Percentiles rank a stretch among this genome's conserved stretches.
phyloP scores from a whole-genome alignment of 2,888 invertebrate species.

The Pegoplata infirma region DNA sequence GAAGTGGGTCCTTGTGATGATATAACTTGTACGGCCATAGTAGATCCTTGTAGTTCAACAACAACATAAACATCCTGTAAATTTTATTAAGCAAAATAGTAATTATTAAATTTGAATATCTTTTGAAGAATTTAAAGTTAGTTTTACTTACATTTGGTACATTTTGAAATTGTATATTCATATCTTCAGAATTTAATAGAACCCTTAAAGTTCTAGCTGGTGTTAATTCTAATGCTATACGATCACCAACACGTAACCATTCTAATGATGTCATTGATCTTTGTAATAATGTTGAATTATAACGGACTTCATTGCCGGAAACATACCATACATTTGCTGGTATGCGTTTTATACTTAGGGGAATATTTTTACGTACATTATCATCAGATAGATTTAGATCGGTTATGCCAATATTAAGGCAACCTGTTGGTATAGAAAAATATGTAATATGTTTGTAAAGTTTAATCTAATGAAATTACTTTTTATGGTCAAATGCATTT shows the following conservation, averaged over 20 bases:
- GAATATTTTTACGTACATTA: conserved; percentile 83
- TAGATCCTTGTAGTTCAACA: conserved; percentile 89
- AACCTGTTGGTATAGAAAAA: conserved; percentile 81
- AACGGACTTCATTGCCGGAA: conserved; percentile 82
- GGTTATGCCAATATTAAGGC: conserved; percentile 88
- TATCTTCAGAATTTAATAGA: conserved; percentile 89
- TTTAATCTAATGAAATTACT: too few species aligned
- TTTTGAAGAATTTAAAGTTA: too few species aligned
- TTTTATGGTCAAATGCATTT: too few species aligned
- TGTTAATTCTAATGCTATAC: conserved; percentile 86
- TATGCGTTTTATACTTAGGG: conserved; percentile 82
- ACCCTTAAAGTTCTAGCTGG: conserved; percentile 85
- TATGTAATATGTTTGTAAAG: too few species aligned
- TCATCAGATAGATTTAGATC: conserved; percentile 83
- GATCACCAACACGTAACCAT: conserved; percentile 89
- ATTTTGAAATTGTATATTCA: conserved; percentile 86
- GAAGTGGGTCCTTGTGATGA: conserved; percentile 80
- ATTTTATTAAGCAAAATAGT: conserved; percentile 66
- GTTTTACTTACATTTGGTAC: conserved; percentile 86
- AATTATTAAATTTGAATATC: not conserved
- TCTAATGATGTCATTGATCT: conserved; percentile 84
- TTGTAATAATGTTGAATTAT: conserved; percentile 83
- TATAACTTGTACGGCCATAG: conserved; percentile 87
- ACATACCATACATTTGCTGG: conserved; percentile 81
- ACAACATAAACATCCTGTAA: conserved; percentile 87